phyloP scores from a whole-genome alignment of 2,797 vertebrate genomes.

The Sebastolobus alascanus region DNA sequence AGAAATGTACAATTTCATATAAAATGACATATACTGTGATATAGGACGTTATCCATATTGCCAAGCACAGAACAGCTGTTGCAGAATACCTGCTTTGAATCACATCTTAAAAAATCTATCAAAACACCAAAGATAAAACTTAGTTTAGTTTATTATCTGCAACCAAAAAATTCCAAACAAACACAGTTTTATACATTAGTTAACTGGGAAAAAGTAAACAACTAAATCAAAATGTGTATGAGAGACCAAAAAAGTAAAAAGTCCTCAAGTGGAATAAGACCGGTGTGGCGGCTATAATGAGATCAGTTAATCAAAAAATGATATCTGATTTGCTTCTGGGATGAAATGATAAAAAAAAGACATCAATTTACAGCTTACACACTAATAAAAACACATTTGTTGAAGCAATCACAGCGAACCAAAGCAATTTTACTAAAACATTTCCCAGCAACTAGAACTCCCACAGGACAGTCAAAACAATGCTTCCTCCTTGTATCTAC shows the following conservation, averaged over 20 bases:
- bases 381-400: not conserved
- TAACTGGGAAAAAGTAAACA: too few relatives aligned
- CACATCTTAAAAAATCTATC: not conserved
- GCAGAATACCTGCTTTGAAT: not conserved
- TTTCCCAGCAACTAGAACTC: not conserved
- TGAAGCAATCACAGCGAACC: not conserved
- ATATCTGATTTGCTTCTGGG: not conserved
- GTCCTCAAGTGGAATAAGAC: too few relatives aligned
- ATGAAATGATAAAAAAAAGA: not conserved
- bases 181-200: not conserved
- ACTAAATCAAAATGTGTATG: too few relatives aligned
- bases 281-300: not conserved
- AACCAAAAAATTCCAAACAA: not conserved
- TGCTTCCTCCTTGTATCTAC: not conserved
- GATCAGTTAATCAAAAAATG: not conserved
- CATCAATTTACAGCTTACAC: not conserved
- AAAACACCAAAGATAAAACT: not conserved
- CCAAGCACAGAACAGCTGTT: too few relatives aligned
- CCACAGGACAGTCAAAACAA: not conserved
- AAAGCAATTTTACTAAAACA: not conserved
- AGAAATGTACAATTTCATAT: not conserved
- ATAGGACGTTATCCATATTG: too few relatives aligned
- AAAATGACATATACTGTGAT: not conserved
- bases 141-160: not conserved
- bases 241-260: too few relatives aligned